Evolutionary conservation across 2,888 invertebrate species (phyloP).

Genomic region (Apamea epomidion): DNA sequence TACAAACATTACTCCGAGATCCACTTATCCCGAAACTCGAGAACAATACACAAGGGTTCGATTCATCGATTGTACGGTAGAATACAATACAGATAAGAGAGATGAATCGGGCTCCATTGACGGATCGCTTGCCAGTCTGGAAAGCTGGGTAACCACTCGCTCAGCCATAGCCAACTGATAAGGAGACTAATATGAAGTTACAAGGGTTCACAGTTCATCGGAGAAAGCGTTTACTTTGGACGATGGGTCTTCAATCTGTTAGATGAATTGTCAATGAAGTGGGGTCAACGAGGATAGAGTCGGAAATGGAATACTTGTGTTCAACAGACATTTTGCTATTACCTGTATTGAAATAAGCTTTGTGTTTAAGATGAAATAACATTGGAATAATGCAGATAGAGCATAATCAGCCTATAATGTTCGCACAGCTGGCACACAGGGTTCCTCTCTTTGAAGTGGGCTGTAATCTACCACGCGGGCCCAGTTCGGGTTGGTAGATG

Average conservation of each 20-base stretch:
- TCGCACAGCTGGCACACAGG: neutral
- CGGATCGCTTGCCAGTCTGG: conserved; percentile 47
- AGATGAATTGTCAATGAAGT: conserved; percentile 32
- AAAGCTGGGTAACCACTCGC: conserved; percentile 42
- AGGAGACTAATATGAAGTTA: conserved; percentile 53
- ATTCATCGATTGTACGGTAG: conserved; percentile 51
- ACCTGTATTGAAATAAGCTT: neutral
- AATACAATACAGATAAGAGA: conserved; percentile 68
- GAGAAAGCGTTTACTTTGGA: conserved; percentile 43
- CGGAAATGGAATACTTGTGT: neutral
- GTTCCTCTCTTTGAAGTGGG: no score
- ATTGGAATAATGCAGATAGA: neutral
- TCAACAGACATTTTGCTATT: neutral
- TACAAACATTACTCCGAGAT: conserved; percentile 37
- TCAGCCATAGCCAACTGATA: conserved; percentile 61
- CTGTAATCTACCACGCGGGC: no score
- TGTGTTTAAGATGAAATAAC: neutral
- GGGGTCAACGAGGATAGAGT: neutral
- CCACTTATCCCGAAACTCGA: conserved; percentile 53
- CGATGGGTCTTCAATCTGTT: conserved; percentile 21
- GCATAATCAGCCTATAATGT: neutral
- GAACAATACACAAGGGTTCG: conserved; percentile 51
- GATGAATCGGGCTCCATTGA: conserved; percentile 64
- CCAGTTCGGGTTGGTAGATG: neutral
- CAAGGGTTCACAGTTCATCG: conserved; percentile 57